Evolutionary conservation across 2,888 invertebrate species (phyloP).

Genomic region (Drosophila histrio): DNA sequence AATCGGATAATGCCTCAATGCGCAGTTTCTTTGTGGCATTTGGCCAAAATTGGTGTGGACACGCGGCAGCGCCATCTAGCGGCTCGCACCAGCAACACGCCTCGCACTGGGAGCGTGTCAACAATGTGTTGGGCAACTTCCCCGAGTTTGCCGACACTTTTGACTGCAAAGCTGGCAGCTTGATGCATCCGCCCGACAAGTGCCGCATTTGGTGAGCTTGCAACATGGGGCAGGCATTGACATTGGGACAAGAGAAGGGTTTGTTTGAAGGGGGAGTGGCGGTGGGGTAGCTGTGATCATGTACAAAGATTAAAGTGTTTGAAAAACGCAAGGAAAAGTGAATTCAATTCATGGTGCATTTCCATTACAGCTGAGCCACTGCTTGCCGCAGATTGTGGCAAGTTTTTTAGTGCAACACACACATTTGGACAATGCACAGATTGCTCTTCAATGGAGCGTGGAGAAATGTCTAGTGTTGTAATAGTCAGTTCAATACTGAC

Average conservation of each 20-base stretch:
- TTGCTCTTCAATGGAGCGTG: background rate
- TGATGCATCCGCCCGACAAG: conserved; percentile 78
- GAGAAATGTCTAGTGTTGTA: background rate
- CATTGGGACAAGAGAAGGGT: too few species aligned
- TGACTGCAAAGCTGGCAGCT: conserved; percentile 60
- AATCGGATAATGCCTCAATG: background rate
- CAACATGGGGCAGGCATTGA: background rate
- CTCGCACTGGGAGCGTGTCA: conserved; percentile 75
- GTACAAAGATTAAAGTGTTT: background rate
- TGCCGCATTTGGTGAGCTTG: conserved; percentile 78
- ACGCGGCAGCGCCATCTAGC: conserved; percentile 9
- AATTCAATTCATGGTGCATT: background rate
- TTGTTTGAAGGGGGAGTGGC: background rate
- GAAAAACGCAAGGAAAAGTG: background rate
- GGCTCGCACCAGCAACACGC: conserved; percentile 58
- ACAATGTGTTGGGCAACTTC: conserved; percentile 80
- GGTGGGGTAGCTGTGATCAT: background rate
- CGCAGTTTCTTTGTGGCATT: conserved; percentile 77
- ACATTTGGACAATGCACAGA: background rate
- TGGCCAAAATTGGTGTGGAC: conserved; percentile 82
- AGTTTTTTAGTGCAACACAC: background rate
- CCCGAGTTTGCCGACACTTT: conserved; percentile 75
- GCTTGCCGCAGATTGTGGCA: background rate
- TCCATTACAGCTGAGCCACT: background rate
- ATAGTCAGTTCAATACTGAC: background rate